Base-by-base conservation (phyloP, 2,797 vertebrate genomes). In the Odontamblyopus rebecca region DNA sequence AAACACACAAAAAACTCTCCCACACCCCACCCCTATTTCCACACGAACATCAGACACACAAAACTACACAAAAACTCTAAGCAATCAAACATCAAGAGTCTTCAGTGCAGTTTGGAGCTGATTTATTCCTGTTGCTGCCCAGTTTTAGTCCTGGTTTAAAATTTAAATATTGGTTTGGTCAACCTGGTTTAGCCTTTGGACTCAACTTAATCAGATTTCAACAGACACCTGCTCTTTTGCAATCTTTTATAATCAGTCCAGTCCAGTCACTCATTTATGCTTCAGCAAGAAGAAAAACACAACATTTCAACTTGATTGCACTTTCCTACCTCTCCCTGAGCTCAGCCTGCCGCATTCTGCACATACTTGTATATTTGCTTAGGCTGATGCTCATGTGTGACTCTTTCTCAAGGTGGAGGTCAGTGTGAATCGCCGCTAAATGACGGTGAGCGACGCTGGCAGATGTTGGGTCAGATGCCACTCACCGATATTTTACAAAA, bases 391-490 rank as follows among this genome's bases (percentile, higher is more conserved):
- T 82, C 76, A 69, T 72, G 68, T 75, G 51, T 41, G 29, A 71
- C 67, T 86, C 67, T 53, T 84, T 73, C 26, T 30, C 44, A 65
- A 83, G 77, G 73, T 76, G 61, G 78, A 83, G 82, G 85, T 90
- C 85, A 82, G 61, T 48, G 79, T 82, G 87, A 83, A 89, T 89
- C 75, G 83, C 75, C 29, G 32, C 69, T 79, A 84, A 87, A 82
- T 89, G 80, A 85, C 81, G 83, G 59, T 86, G 86, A 89, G 82
- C 79, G 79, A 80, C 69, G 13, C 70, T 77, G 88, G 88, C 86
- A 89, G 87, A 92, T 90, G 89, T 86, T 91, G 80, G 70, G 83
- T 89, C 87, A 81, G 86, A 87, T 85, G 86, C 85, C 83, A 80
- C 83, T 88, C 85, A 83, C 67, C 74, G 79, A 54, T 87, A 80